phyloP scores from a whole-genome alignment of 2,888 invertebrate species.

The Leptinotarsa rubiginosa region DNA sequence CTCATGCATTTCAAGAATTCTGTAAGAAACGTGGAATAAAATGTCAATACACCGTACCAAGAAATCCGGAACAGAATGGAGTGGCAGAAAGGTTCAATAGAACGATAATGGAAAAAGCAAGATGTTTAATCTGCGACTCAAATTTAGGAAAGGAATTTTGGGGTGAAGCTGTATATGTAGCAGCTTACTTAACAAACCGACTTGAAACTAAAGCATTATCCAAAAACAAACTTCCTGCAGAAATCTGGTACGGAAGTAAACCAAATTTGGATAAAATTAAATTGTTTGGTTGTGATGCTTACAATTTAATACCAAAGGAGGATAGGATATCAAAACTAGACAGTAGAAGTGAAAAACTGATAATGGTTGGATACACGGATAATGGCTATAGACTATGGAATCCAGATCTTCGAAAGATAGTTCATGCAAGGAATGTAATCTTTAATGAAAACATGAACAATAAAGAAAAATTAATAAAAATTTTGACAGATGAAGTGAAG shows the following conservation, averaged over 20 bases:
- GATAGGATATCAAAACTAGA: constrained; percentile 46
- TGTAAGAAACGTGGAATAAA: constrained; percentile 8
- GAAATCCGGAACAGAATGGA: background rate
- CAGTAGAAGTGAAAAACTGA: constrained; percentile 30
- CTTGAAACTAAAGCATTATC: constrained; percentile 21
- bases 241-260: constrained; percentile 54
- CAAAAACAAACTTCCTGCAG: constrained; percentile 54
- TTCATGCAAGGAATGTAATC: constrained; percentile 37
- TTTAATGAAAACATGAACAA: constrained; percentile 34
- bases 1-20: too few relatives aligned
- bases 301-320: constrained; percentile 56
- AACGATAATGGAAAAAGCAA: constrained; percentile 24
- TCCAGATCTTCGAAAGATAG: constrained; percentile 25
- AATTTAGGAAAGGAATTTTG: constrained; percentile 49
- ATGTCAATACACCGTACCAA: background rate
- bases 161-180: constrained; percentile 52
- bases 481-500: too few relatives aligned
- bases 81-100: constrained; percentile 20
- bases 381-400: constrained; percentile 45
- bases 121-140: constrained; percentile 27
- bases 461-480: background rate
- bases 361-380: constrained; percentile 37
- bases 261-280: constrained; percentile 55
- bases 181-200: constrained; percentile 51
- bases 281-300: constrained; percentile 55